Percentiles rank a stretch among this genome's conserved stretches.
Evolutionary conservation across 2,797 vertebrate genomes (phyloP).

Genomic region (Tamandua tetradactyla): DNA sequence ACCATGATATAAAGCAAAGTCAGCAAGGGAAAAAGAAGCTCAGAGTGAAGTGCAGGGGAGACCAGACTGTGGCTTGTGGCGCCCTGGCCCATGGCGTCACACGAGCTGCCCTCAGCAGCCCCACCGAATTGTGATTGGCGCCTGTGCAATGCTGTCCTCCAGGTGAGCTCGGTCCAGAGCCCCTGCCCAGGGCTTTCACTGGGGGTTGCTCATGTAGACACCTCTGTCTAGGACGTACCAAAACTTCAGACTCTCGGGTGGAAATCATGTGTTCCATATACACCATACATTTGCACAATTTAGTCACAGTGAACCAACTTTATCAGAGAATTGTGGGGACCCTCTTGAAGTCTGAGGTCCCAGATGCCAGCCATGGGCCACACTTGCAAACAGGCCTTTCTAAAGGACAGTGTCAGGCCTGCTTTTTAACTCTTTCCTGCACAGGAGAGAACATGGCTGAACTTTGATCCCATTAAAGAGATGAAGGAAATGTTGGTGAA

Average conservation of each 20-base stretch:
- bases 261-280: not conserved
- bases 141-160: accelerated
- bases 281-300: not conserved
- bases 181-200: accelerated
- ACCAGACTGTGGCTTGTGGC: not conserved
- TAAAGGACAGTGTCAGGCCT: accelerated
- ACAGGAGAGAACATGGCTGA: not conserved
- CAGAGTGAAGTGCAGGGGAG: not conserved
- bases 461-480: not conserved
- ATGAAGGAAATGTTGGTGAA: not conserved
- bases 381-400: not conserved
- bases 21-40: not conserved
- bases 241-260: not conserved
- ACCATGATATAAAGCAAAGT: not conserved
- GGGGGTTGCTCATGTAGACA: too few species aligned
- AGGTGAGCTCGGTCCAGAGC: not conserved
- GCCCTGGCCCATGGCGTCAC: not conserved
- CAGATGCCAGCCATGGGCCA: not conserved
- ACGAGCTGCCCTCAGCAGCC: not conserved
- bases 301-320: not conserved
- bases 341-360: too few species aligned
- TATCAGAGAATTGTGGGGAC: too few species aligned
- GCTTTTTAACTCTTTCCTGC: not conserved
- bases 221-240: not conserved
- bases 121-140: not conserved